These are phyloP conservation scores for Setipinna tenuifilis DNA, from an alignment of 2,797 vertebrate species.

Conservation along the genomic window DNA sequence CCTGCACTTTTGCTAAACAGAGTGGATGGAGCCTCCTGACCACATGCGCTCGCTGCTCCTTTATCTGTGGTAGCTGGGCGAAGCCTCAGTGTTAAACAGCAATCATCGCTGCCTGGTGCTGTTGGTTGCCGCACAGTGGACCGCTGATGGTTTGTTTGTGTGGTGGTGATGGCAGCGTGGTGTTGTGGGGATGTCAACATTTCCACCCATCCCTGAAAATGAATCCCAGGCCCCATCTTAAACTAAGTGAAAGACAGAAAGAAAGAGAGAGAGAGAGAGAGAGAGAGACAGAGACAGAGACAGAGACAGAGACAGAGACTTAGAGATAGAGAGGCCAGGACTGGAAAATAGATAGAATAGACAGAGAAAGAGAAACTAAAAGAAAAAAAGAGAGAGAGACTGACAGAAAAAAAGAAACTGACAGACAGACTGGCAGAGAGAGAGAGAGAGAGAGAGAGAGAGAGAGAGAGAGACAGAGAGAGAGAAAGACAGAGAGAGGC, in stretches of 20 bases:
- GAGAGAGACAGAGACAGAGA: neutral
- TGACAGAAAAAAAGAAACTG: neutral
- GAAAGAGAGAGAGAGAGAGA: neutral
- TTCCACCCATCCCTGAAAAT: slow-evolving; percentile 14
- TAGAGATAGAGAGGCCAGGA: neutral
- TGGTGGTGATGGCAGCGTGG: neutral
- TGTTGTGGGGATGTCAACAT: slow-evolving; percentile 24
- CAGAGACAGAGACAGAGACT: neutral
- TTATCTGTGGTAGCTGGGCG: neutral
- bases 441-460: neutral
- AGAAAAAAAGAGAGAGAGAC: neutral
- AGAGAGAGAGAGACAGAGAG: neutral
- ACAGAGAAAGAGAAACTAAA: neutral
- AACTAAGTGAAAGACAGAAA: neutral
- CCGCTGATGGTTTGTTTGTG: slow-evolving; percentile 19
- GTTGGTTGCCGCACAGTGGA: neutral
- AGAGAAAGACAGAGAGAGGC: no score
- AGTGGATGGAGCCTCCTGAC: neutral
- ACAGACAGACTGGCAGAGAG: neutral
- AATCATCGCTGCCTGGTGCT: slow-evolving; percentile 14
- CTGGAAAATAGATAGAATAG: no score
- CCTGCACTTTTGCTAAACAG: neutral
- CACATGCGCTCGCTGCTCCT: neutral
- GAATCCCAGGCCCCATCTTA: slow-evolving; percentile 11
- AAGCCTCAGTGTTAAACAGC: slow-evolving; percentile 14